phyloP scores from a whole-genome alignment of 2,888 invertebrate species.

The Cerceris ruficornis region DNA sequence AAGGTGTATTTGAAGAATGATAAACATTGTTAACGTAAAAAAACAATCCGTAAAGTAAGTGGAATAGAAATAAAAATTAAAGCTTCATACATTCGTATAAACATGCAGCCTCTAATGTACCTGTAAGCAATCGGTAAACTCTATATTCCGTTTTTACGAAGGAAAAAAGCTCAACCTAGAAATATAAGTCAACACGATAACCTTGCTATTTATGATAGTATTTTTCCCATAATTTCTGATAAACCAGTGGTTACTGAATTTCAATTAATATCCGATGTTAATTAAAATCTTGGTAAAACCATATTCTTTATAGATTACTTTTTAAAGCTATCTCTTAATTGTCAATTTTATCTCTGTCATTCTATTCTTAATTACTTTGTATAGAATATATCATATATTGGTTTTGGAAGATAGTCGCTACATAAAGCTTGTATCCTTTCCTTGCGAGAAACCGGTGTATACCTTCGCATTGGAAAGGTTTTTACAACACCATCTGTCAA shows the following conservation, averaged over 20 bases:
- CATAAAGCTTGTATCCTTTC: conserved; percentile 91
- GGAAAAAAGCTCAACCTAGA: conserved; percentile 3
- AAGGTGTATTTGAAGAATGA: background rate
- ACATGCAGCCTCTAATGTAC: background rate
- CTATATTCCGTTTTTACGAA: conserved; percentile 8
- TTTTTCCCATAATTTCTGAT: conserved; percentile 13
- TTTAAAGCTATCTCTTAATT: background rate
- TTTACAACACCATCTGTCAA: conserved; percentile 90
- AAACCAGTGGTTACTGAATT: conserved; percentile 13
- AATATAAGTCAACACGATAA: conserved; percentile 6
- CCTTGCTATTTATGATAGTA: conserved; percentile 2
- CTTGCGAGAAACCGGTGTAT: conserved; percentile 90
- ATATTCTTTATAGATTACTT: conserved; percentile 1
- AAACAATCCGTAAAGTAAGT: background rate
- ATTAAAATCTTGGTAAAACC: conserved; percentile 2
- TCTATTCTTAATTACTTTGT: conserved; percentile 52
- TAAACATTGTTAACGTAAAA: background rate
- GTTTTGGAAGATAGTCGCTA: conserved; percentile 91
- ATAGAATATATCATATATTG: conserved; percentile 91
- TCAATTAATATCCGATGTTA: conserved; percentile 5
- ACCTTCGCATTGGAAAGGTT: conserved; percentile 92
- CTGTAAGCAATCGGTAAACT: conserved; percentile 4
- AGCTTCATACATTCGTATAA: background rate
- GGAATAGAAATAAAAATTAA: background rate
- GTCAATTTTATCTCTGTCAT: background rate